phyloP scores from a whole-genome alignment of 2,797 vertebrate genomes.

The Coregonus ussuriensis region DNA sequence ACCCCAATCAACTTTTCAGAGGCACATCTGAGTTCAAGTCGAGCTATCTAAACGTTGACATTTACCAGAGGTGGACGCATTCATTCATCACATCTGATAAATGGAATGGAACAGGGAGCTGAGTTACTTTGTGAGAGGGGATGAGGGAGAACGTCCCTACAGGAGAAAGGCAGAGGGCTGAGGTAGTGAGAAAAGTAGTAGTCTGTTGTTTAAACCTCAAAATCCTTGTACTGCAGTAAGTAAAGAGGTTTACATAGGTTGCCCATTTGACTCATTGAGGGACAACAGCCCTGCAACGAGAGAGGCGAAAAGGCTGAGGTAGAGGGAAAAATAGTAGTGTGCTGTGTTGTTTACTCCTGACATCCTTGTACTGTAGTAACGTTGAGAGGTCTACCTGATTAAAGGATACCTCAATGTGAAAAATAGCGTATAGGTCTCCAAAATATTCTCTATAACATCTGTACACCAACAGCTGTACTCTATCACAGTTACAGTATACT shows the following conservation, averaged over 20 bases:
- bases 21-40: conserved; percentile 9
- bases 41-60: conserved; percentile 7
- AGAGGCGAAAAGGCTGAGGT: too few relatives aligned
- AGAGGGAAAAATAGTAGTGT: too few relatives aligned
- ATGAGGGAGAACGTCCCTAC: not conserved
- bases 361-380: not conserved
- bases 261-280: too few relatives aligned
- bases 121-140: not conserved
- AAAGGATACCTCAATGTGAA: not conserved
- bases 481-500: not conserved
- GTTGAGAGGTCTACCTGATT: not conserved
- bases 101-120: not conserved
- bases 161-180: not conserved
- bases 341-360: too few relatives aligned
- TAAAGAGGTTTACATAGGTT: too few relatives aligned
- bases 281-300: too few relatives aligned
- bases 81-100: conserved; percentile 32
- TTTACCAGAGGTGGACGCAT: not conserved
- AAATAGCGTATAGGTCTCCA: not conserved
- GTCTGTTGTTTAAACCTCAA: too few relatives aligned
- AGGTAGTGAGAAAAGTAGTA: not conserved
- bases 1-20: conserved; percentile 16
- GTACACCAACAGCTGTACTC: conserved; percentile 1
- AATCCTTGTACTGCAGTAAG: too few relatives aligned
- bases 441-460: not conserved